Percentiles rank a stretch among this genome's conserved stretches.
Conservation (phyloP, 1,140 invertebrate genomes). For the Radopholus similis region DNA sequence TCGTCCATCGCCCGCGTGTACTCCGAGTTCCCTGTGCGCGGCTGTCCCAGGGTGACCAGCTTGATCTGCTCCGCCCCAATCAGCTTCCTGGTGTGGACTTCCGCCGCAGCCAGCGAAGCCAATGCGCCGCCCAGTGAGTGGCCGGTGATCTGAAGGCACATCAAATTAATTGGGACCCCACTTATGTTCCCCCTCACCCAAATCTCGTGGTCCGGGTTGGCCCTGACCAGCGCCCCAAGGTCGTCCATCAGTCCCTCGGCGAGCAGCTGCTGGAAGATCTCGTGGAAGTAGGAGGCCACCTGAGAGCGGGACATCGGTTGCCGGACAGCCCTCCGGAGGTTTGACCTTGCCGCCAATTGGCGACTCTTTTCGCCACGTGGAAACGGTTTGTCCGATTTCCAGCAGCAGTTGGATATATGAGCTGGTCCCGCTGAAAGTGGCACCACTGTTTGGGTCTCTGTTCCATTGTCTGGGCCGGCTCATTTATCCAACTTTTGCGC, state of each 20-base stretch:
- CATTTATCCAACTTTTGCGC: no score
- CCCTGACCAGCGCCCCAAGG: not conserved
- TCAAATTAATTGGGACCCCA: not conserved
- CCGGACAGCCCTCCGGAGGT: not conserved
- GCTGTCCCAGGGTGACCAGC: slow-evolving; percentile 46
- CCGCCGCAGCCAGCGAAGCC: slow-evolving; percentile 15
- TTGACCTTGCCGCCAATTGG: slow-evolving; percentile 14
- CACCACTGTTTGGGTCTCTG: not conserved
- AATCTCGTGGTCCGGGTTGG: slow-evolving; percentile 9
- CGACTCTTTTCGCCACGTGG: not conserved
- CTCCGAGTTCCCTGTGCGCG: slow-evolving; percentile 39
- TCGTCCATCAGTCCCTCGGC: not conserved
- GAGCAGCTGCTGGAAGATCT: slow-evolving; percentile 6
- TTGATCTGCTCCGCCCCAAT: slow-evolving; percentile 26
- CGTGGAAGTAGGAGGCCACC: slow-evolving; percentile 4
- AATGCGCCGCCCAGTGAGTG: slow-evolving; percentile 24
- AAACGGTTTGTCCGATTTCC: not conserved
- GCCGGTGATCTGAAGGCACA: slow-evolving; percentile 13
- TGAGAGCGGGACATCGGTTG: not conserved
- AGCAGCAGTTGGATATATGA: not conserved
- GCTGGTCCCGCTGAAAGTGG: not conserved
- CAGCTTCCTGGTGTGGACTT: slow-evolving; percentile 26
- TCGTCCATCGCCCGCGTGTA: slow-evolving; percentile 33
- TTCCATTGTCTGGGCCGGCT: slow-evolving; percentile 1
- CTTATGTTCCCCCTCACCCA: slow-evolving; percentile 5